phyloP scores from a whole-genome alignment of 2,888 invertebrate species.

The Biston stratarius region DNA sequence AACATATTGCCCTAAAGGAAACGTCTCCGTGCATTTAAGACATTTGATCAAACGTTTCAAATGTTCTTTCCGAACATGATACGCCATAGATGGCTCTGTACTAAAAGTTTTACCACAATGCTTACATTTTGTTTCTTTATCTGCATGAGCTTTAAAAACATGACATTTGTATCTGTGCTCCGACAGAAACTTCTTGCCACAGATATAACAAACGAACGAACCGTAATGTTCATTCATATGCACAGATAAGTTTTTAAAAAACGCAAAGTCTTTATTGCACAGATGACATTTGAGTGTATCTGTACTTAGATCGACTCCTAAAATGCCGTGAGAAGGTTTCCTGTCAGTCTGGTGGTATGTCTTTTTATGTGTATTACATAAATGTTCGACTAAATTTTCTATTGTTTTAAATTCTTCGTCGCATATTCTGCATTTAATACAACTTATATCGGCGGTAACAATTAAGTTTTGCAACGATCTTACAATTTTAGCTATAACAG shows the following conservation, averaged over 20 bases:
- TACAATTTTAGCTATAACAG: constrained; percentile 28
- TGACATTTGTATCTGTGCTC: constrained; percentile 48
- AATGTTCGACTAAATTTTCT: constrained; percentile 46
- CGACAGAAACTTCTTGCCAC: constrained; percentile 58
- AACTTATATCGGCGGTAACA: constrained; percentile 50
- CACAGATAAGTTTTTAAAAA: constrained; percentile 50
- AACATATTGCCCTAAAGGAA: constrained; percentile 68
- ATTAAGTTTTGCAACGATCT: constrained; percentile 47
- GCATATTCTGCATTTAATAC: constrained; percentile 48
- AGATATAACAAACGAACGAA: constrained; percentile 60
- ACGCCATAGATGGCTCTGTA: constrained; percentile 40
- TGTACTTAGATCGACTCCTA: constrained; percentile 48
- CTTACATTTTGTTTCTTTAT: constrained; percentile 43
- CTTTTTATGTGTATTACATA: constrained; percentile 40
- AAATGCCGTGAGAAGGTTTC: constrained; percentile 47
- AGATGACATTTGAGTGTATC: constrained; percentile 46
- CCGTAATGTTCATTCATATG: constrained; percentile 68
- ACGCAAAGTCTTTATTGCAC: constrained; percentile 47
- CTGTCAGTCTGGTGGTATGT: constrained; percentile 31
- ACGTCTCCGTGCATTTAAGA: constrained; percentile 62
- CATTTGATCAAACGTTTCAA: constrained; percentile 67
- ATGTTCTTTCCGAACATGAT: constrained; percentile 41
- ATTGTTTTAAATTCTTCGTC: constrained; percentile 39
- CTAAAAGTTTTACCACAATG: constrained; percentile 43
- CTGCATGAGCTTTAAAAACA: constrained; percentile 44